Percentiles rank a stretch among this genome's conserved stretches.
phyloP scores from a whole-genome alignment of 2,113 vertebrate genomes.

The Platichthys stellatus region DNA sequence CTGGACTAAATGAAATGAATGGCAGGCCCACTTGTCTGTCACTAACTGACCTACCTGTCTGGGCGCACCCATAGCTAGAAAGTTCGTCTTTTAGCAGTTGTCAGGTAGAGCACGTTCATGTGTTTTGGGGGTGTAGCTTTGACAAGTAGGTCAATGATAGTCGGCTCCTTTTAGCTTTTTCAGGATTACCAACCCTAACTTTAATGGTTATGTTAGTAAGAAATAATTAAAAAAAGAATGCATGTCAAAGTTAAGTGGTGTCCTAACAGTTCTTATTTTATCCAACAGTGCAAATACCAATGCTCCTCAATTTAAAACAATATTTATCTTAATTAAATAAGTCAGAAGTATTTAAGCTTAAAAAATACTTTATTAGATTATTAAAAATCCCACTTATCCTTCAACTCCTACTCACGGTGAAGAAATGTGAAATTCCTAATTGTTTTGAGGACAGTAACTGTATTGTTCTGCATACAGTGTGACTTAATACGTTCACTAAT shows the following conservation, averaged over 20 bases:
- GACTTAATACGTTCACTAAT: constrained; percentile 6
- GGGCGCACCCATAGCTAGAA: no score
- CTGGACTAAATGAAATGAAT: no score
- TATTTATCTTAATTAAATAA: background rate
- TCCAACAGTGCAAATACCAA: background rate
- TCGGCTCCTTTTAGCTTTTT: no score
- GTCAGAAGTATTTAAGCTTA: background rate
- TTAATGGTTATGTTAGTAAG: no score
- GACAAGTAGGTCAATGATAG: no score
- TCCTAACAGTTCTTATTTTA: background rate
- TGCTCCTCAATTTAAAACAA: background rate
- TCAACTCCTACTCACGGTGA: background rate
- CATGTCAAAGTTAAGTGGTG: background rate
- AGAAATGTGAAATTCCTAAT: background rate
- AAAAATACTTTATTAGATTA: background rate
- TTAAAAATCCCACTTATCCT: background rate
- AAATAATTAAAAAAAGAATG: background rate
- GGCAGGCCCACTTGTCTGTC: no score
- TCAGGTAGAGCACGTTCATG: no score
- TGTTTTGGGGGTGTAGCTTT: no score
- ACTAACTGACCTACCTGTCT: no score
- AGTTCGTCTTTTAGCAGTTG: no score
- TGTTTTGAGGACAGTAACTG: constrained; percentile 5
- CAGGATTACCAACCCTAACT: no score
- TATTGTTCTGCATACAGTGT: background rate